Base-by-base conservation (phyloP, 2,797 vertebrate species). In the Stomatorhinus walkeri region DNA sequence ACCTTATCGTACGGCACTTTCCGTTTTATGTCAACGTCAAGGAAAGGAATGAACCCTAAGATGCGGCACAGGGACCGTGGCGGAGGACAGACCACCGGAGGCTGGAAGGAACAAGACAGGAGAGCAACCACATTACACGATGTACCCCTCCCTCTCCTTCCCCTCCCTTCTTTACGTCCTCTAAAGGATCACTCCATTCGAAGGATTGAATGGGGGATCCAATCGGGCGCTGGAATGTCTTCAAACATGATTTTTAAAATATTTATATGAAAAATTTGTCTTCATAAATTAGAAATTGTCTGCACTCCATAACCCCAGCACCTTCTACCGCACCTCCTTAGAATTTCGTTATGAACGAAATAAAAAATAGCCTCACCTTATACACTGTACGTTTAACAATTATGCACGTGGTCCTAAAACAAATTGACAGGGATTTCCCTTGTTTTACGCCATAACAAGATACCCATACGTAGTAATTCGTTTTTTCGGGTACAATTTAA, bases 91-190 rank as follows among this genome's bases (percentile, higher is more conserved):
- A 43, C 81, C 81, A 85, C 22, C 40, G 28, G 10, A 12, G 84
- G 64, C 12, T 76, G 54, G 52, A 68, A 68, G 56, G 32, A 52
- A 32, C 68, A 84, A 43, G 46, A 89, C 36, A 89, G 10, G 24
- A 88, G 89, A 89, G 89, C 83, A 46, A 88, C 91, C 90, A 84
- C 89, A 90, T 92, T 91, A 90, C 93, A 94, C 92, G 91, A 89
- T 91, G 90, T 92, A 91, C 91, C 92, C 86, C 87, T 92, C 84
- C 90, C 89, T 88, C 87, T 90, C 92, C 88, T 76, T 89, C 79
- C 85, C 76, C 88, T 83, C 32, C 43, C 68, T 56, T 81, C 88
- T 90, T 85, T 89, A 72, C 64, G 12, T 86, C 87, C 88, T 89
- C 83, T 84, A 86, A 91, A 88, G 76, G 76, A 90, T 89, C 90